A percentile compares a stretch with the other conserved stretches of the same genome.
Evolutionary conservation across 2,888 invertebrate genomes (phyloP).

Genomic region (Leucozona laternaria): DNA sequence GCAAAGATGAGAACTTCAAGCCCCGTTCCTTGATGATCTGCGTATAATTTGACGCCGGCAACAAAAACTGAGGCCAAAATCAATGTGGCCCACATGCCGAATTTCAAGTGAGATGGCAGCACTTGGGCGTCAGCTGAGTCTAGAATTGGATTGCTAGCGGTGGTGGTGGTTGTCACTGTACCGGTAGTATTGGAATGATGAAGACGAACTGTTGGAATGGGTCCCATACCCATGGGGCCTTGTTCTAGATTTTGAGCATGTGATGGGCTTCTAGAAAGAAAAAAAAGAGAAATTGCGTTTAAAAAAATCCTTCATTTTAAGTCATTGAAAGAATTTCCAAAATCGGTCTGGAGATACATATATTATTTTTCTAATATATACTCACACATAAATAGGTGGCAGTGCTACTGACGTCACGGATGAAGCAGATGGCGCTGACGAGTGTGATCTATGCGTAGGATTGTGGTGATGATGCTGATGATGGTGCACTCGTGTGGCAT

Average conservation of each 20-base stretch:
- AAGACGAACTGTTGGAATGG: conserved; percentile 71
- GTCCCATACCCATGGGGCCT: conserved; percentile 76
- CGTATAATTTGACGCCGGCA: conserved; percentile 89
- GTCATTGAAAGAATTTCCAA: neutral
- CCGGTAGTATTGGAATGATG: conserved; percentile 64
- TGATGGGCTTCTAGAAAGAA: conserved; percentile 76
- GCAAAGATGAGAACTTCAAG: conserved; percentile 87
- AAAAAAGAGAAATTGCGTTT: neutral
- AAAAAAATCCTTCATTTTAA: neutral
- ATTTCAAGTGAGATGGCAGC: conserved; percentile 87
- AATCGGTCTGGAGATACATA: neutral
- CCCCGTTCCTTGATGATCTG: conserved; percentile 87
- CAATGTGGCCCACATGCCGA: conserved; percentile 89
- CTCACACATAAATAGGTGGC: conserved; percentile 78
- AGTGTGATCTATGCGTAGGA: conserved; percentile 50
- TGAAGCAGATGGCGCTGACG: conserved; percentile 66
- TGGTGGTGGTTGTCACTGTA: conserved; percentile 53
- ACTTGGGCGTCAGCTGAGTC: conserved; percentile 80
- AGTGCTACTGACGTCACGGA: conserved; percentile 76
- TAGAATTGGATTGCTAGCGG: conserved; percentile 51
- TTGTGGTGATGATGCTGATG: conserved; percentile 70
- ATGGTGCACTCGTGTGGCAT: conserved; percentile 55
- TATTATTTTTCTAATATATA: too few relatives aligned
- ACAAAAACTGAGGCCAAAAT: conserved; percentile 88
- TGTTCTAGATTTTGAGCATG: conserved; percentile 77